Percentiles rank a stretch among this genome's conserved stretches.
Evolutionary conservation across 2,888 invertebrate species (phyloP).

Genomic region (Volucella bombylans): DNA sequence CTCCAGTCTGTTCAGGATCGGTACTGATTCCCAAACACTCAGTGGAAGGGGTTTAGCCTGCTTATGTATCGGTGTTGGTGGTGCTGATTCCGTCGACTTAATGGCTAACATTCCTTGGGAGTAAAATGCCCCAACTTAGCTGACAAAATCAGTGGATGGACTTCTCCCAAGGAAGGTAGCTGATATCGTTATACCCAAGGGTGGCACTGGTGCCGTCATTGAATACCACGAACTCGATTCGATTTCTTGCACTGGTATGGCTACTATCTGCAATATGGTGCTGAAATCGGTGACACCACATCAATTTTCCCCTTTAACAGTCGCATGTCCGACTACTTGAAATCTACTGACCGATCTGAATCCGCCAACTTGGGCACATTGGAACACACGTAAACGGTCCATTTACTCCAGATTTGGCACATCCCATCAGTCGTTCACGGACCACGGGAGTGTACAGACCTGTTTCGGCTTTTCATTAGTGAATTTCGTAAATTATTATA

Average conservation of each 20-base stretch:
- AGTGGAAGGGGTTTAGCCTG: constrained; percentile 99
- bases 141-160: constrained; percentile 97
- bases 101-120: constrained; percentile 99
- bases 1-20: constrained; percentile 99
- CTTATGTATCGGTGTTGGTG: constrained; percentile 98
- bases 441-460: too few relatives aligned
- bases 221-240: constrained; percentile 99
- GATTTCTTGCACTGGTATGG: constrained; percentile 99
- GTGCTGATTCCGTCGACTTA: constrained; percentile 99
- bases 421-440: too few relatives aligned
- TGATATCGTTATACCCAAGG: constrained; percentile 98
- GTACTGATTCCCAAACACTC: constrained; percentile 99
- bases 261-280: constrained; percentile 99
- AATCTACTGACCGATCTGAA: constrained; percentile 92
- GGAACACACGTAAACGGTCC: constrained; percentile 99
- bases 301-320: constrained; percentile 98
- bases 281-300: constrained; percentile 99
- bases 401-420: constrained; percentile 98
- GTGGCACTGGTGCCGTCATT: constrained; percentile 99
- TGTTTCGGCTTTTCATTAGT: too few relatives aligned
- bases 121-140: constrained; percentile 98
- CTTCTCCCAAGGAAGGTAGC: constrained; percentile 99
- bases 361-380: constrained; percentile 94
- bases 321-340: constrained; percentile 96
- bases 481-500: too few relatives aligned